Percentiles rank a stretch among this genome's conserved stretches.
phyloP scores from a whole-genome alignment of 2,113 vertebrate genomes.

The Origma solitaria region DNA sequence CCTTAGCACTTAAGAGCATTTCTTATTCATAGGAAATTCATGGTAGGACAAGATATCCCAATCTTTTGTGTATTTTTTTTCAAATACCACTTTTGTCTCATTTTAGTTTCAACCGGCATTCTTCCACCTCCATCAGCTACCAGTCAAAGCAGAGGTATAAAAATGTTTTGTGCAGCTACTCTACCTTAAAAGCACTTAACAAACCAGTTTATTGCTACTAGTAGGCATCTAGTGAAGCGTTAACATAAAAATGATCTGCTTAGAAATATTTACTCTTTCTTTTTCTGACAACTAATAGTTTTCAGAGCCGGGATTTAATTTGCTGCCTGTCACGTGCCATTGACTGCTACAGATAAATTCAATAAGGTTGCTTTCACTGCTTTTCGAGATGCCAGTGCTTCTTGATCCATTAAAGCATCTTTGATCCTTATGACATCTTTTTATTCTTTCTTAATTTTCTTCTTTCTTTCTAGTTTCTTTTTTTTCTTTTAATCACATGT shows the following conservation, averaged over 20 bases:
- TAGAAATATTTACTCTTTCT: neutral
- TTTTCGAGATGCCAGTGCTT: conserved; percentile 8
- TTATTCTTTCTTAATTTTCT: neutral
- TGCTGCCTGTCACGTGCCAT: neutral
- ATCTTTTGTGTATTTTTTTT: neutral
- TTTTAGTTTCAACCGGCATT: conserved; percentile 75
- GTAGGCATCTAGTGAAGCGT: neutral
- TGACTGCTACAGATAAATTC: conserved; percentile 14
- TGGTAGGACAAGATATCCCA: neutral
- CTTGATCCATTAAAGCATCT: conserved; percentile 20
- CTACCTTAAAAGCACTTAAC: conserved; percentile 37
- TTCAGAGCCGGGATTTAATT: conserved; percentile 17
- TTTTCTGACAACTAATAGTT: conserved; percentile 47
- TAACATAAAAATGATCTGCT: conserved; percentile 38
- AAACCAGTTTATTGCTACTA: conserved; percentile 34
- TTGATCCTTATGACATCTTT: neutral
- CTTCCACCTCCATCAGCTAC: conserved; percentile 73
- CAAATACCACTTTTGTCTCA: conserved; percentile 48
- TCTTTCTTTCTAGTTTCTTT: neutral
- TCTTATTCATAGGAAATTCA: neutral
- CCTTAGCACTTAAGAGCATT: neutral
- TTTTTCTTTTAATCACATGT: neutral
- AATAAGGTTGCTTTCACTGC: conserved; percentile 2
- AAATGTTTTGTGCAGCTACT: conserved; percentile 37
- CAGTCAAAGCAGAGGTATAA: conserved; percentile 72